These are phyloP conservation scores for Cyanoderma ruficeps DNA, from an alignment of 2,113 vertebrate species.

Conservation along the genomic window DNA sequence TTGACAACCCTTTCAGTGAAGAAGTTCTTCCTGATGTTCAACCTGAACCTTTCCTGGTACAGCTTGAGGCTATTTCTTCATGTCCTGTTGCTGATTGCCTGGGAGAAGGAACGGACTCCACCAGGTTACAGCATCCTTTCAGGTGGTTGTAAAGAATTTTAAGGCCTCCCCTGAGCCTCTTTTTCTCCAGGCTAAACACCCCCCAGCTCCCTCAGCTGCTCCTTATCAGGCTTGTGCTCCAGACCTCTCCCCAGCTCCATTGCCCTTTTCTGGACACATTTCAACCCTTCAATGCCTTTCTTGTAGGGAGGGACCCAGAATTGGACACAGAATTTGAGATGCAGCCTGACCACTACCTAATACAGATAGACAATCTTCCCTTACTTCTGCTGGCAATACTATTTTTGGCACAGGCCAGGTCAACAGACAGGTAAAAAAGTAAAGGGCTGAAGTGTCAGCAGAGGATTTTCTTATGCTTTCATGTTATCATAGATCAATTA, in stretches of 20 bases:
- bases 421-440: not conserved
- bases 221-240: not conserved
- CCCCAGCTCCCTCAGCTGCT: not conserved
- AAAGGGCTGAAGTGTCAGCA: not conserved
- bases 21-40: not conserved
- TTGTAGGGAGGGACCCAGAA: not conserved
- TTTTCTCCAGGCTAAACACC: not conserved
- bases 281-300: not conserved
- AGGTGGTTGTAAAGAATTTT: fast-evolving
- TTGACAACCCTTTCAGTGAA: not conserved
- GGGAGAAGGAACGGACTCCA: not conserved
- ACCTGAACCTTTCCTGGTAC: not conserved
- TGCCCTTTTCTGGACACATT: not conserved
- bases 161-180: not conserved
- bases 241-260: not conserved
- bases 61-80: not conserved
- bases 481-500: not conserved
- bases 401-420: not conserved
- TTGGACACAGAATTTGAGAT: not conserved
- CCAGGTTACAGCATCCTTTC: not conserved
- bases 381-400: not conserved
- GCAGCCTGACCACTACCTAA: not conserved
- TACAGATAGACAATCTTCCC: not conserved
- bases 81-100: not conserved
- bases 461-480: not conserved